Evolutionary conservation across 2,797 vertebrate genomes (phyloP).

Genomic region (Tolypeutes matacus): DNA sequence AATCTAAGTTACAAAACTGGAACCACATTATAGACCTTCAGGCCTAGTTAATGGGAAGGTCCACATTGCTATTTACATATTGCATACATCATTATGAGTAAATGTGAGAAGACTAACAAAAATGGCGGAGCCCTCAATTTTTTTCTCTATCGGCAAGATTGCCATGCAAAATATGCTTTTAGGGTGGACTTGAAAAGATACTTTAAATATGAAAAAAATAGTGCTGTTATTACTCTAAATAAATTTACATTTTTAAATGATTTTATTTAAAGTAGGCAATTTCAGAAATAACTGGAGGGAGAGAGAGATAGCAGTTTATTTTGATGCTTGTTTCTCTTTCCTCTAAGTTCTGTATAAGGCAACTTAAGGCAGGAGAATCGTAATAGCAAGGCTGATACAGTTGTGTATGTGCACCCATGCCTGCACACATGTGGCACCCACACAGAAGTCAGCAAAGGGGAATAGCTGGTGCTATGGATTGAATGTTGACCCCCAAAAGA

Average conservation of each 20-base stretch:
- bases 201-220: not conserved
- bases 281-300: conserved; percentile 56
- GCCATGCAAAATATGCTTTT: conserved; percentile 35
- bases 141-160: conserved; percentile 13
- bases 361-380: not conserved
- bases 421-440: not conserved
- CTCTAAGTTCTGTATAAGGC: not conserved
- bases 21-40: not conserved
- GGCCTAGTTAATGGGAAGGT: not conserved
- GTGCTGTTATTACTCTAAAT: not conserved
- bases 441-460: not conserved
- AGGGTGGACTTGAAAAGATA: conserved; percentile 14
- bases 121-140: not conserved
- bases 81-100: not conserved
- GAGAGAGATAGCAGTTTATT: not conserved
- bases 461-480: not conserved
- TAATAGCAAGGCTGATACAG: not conserved
- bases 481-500: too few relatives aligned
- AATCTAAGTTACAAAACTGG: conserved; percentile 29
- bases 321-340: not conserved
- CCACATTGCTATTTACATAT: not conserved
- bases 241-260: conserved; percentile 19
- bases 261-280: conserved; percentile 43
- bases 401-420: too few relatives aligned
- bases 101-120: not conserved